Percentiles rank a stretch among this genome's conserved stretches.
Conservation (phyloP, 1,140 invertebrate genomes). For the Carcinoscorpius rotundicauda region DNA sequence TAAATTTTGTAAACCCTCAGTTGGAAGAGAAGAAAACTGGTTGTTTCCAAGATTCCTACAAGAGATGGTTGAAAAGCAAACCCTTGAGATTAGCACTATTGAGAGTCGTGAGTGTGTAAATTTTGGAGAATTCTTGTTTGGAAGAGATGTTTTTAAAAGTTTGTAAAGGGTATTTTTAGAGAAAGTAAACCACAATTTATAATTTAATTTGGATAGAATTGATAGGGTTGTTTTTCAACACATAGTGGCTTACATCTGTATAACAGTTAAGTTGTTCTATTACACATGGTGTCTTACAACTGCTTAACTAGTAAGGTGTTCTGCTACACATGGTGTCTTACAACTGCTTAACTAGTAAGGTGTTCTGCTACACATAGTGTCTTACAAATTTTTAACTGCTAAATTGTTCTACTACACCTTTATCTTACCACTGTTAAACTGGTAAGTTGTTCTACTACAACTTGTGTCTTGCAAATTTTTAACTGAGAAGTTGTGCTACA, state of each 20-base stretch:
- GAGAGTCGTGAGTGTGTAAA: neutral
- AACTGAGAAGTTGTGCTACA: no score
- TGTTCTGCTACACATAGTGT: no score
- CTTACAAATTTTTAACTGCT: no score
- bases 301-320: no score
- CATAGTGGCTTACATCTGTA: neutral
- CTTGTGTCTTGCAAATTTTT: no score
- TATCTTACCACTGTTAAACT: no score
- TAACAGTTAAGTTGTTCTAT: no score
- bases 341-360: no score
- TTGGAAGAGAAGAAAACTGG: conserved; percentile 66
- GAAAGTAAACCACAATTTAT: neutral
- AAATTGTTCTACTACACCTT: no score
- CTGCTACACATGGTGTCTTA: no score
- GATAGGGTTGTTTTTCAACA: conserved; percentile 14
- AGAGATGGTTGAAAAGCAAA: conserved; percentile 13
- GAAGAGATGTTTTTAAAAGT: conserved; percentile 1
- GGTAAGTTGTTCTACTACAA: no score
- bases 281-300: no score
- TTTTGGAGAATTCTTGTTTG: neutral
- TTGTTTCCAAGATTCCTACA: conserved; percentile 87
- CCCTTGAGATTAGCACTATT: neutral
- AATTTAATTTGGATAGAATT: conserved; percentile 3
- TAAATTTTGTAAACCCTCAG: conserved; percentile 60
- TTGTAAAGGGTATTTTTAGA: neutral